Evolutionary conservation across 1,140 invertebrate genomes (phyloP).

Genomic region (Drosophila pseudoobscura): DNA sequence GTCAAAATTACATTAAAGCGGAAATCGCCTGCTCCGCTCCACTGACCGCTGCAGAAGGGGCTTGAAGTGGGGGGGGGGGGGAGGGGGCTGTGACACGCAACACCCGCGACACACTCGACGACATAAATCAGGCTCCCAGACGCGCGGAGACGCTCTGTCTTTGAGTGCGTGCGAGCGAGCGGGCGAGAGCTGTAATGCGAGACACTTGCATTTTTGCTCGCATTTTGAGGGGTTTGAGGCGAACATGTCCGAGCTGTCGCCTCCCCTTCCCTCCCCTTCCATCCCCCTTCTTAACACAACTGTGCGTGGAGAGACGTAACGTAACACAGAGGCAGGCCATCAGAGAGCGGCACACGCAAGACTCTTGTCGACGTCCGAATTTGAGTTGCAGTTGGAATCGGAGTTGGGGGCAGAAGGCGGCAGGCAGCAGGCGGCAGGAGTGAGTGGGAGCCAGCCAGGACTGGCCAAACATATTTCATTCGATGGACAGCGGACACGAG

Average conservation of each 20-base stretch:
- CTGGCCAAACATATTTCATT: slow-evolving; percentile 42
- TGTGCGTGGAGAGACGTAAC: slow-evolving; percentile 67
- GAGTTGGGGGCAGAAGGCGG: slow-evolving; percentile 2
- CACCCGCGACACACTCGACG: slow-evolving; percentile 75
- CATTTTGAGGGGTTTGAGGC: slow-evolving; percentile 34
- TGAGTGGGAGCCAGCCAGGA: slow-evolving; percentile 6
- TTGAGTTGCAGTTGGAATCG: slow-evolving; percentile 16
- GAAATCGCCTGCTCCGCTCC: slow-evolving; percentile 67
- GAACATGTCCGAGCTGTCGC: slow-evolving; percentile 54
- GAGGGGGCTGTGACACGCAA: slow-evolving; percentile 49
- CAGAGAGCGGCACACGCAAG: slow-evolving; percentile 49
- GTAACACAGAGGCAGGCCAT: too few species aligned
- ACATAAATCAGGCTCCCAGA: slow-evolving; percentile 63
- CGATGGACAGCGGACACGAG: slow-evolving; percentile 48
- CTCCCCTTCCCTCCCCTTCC: background rate
- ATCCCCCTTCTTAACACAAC: slow-evolving; percentile 14
- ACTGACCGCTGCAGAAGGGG: slow-evolving; percentile 33
- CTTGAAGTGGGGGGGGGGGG: background rate
- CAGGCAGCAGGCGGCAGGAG: background rate
- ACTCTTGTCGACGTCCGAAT: background rate
- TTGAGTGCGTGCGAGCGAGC: slow-evolving; percentile 13
- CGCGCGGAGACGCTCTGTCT: background rate
- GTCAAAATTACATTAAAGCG: slow-evolving; percentile 80
- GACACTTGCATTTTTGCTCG: slow-evolving; percentile 59
- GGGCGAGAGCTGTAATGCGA: slow-evolving; percentile 49